Base-by-base conservation (phyloP, 2,113 vertebrate genomes). In the Callorhinus ursinus region DNA sequence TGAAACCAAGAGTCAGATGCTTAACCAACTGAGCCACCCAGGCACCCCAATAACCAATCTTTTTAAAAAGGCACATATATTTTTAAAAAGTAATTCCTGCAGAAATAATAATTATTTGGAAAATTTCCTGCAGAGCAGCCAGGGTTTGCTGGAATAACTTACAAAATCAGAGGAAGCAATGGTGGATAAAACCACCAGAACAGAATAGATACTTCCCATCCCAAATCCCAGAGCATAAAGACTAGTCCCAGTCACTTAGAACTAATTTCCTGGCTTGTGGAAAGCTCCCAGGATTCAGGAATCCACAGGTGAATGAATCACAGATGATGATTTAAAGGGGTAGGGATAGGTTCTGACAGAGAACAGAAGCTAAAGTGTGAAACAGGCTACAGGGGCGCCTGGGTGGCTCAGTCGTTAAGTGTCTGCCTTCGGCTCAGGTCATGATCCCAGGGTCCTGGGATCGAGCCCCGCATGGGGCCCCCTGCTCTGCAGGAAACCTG, bases 51-150 rank as follows among this genome's bases (percentile, higher is more conserved):
- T 67, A 87, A 77, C 69, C 82, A 92, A 51, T 42, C 49, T 74
- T 90, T 74, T 65, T 26, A 26, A 85, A 85, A 80, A 95, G 49
- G 55, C 36, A 72, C 36, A 39, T 93, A 18, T 5, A 79, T 55
- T 76, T 90, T 65, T 51, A 39, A 76, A 88, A 88, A 39, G 67
- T 42, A 76, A 97, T 93, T 93, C 74, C 81, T 80, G 63, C 2
- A 90, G 55, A 84, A 86, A 59, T n/a, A 79, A 24, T 84, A 89
- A 85, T 96, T 63, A 65, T 55, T 85, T 90, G 12, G 36, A 90
- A 39, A 33, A 83, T 57, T 86, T 86, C 19, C 72, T 80, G 33
- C 63, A 93, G 36, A 74, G 53, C 71, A 72, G 49, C 90, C 79
- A 72, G 77, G 19, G 24, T 83, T 77, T 88, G 59, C n/a, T 71